Evolutionary conservation across 2,113 vertebrate species (phyloP), one percentile per base, ranked within the genome.

Genomic region (Oryzias javanicus): DNA sequence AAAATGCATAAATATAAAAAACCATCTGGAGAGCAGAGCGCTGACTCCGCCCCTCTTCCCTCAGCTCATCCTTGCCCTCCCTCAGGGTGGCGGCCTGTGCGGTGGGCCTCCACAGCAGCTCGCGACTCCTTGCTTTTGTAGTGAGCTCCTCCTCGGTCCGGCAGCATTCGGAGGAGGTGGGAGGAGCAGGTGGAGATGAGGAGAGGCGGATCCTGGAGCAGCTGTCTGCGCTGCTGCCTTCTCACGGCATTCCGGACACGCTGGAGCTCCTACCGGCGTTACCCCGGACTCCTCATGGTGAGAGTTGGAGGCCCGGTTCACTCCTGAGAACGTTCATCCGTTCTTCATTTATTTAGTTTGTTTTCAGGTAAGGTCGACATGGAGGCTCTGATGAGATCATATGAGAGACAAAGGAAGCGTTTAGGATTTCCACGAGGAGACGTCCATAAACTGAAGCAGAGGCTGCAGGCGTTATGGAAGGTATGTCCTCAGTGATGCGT

Each of bases 341-440:
- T 12, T 59, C 13, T 19, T 8, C 2, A 6, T 8, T 59, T 14
- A 57, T 5, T 1, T 27, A 25, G 4, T 45, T 20, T n/a, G 44
- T 4, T 15, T 60, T 55, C 91, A 99, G 96, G 96, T 35, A 99
- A 99, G 93, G 86, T 96, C 49, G 90, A 95, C 88, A 67, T 84
- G 72, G 85, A 83, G 57, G 90, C 92, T 42, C 89, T 98, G 54
- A 83, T 91, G 83, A 90, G 84, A 74, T 86, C 91, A 57, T 98
- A 95, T 82, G 82, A 89, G 67, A 84, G 74, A 64, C 84, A 89
- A 69, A 88, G 88, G 76, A 81, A 48, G 42, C 47, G 76, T 73
- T 81, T 67, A 24, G 83, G 83, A 62, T 72, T 22, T 65, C 74
- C 85, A 49, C 70, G 64, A 45, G 77, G 44, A 64, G 87, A 88